Conservation (phyloP, 2,797 vertebrate species). For the Coluber constrictor region DNA sequence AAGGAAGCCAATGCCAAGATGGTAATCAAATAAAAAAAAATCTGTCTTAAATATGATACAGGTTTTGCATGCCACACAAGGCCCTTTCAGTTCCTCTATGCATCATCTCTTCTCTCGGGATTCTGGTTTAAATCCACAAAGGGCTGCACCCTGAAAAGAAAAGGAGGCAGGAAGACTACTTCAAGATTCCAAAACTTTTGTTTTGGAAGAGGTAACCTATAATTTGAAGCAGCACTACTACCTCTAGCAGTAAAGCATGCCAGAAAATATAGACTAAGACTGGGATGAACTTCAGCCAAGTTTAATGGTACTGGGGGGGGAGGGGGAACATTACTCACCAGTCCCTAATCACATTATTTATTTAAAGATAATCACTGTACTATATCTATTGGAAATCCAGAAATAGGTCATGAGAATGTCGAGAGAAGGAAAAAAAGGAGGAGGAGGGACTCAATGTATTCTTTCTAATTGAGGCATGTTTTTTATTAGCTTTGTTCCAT, state of each 20-base stretch:
- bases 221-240: neutral
- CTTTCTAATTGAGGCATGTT: neutral
- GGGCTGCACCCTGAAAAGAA: neutral
- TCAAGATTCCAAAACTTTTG: neutral
- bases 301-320: neutral
- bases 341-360: slow-evolving; percentile 21
- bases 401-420: neutral
- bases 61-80: slow-evolving; percentile 1
- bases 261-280: neutral
- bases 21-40: slow-evolving; percentile 38
- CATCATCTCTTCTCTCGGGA: neutral
- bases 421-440: neutral
- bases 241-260: slow-evolving; percentile 1
- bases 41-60: slow-evolving; percentile 28
- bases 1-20: slow-evolving; percentile 21
- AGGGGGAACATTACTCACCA: neutral
- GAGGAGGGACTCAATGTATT: neutral
- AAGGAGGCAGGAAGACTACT: neutral
- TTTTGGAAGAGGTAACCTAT: neutral
- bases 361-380: neutral
- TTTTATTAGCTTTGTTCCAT: neutral
- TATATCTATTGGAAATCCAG: slow-evolving; percentile 18
- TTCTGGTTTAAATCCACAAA: slow-evolving; percentile 3
- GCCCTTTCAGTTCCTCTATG: neutral
- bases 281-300: slow-evolving; percentile 5